Conservation (phyloP, 2,888 invertebrate genomes). For the Cotesia congregata region DNA sequence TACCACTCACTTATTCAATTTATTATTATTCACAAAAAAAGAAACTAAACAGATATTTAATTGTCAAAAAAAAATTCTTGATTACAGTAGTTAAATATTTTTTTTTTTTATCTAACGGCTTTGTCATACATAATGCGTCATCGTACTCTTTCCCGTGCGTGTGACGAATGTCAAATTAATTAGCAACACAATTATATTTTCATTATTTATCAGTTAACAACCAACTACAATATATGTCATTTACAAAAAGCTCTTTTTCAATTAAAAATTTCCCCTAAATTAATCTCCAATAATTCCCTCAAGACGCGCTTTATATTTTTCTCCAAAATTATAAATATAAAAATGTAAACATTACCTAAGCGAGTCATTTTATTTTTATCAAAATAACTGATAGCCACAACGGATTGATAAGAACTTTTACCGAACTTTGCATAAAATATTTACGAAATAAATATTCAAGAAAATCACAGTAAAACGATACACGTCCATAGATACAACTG, state of each 20-base stretch:
- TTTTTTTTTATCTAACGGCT: slow-evolving; percentile 3
- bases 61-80: neutral
- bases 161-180: slow-evolving; percentile 25
- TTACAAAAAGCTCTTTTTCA: no score
- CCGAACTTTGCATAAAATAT: slow-evolving; percentile 46
- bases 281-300: no score
- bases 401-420: slow-evolving; percentile 8
- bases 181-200: neutral
- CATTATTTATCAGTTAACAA: neutral
- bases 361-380: no score
- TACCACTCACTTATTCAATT: no score
- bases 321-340: no score
- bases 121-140: neutral
- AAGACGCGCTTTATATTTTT: no score
- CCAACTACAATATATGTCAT: neutral
- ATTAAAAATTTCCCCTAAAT: no score
- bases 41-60: no score
- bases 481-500: slow-evolving; percentile 42
- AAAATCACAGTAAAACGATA: slow-evolving; percentile 44
- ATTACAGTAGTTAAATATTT: neutral
- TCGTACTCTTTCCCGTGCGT: neutral
- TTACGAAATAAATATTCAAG: slow-evolving; percentile 49
- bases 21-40: no score
- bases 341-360: no score
- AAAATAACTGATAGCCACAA: slow-evolving; percentile 37